Percentiles rank a stretch among this genome's conserved stretches.
phyloP scores from a whole-genome alignment of 2,888 invertebrate genomes.

The Dichetophora obliterata region DNA sequence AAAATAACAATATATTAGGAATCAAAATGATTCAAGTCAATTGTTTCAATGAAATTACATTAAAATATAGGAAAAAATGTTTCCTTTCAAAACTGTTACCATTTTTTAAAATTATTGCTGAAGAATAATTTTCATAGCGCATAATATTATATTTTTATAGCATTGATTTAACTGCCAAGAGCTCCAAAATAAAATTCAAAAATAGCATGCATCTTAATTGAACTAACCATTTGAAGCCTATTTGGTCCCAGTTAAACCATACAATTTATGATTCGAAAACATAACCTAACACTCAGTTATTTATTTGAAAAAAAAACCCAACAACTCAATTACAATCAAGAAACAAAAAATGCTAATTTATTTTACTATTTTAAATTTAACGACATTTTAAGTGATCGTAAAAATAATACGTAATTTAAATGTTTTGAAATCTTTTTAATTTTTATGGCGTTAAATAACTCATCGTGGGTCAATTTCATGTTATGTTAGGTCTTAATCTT shows the following conservation, averaged over 20 bases:
- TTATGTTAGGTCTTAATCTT: background rate
- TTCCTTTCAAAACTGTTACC: no score
- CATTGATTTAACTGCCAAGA: no score
- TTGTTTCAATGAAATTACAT: no score
- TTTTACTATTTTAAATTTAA: background rate
- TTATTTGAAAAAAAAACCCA: background rate
- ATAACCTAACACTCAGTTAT: background rate
- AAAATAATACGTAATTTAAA: slow-evolving; percentile 15
- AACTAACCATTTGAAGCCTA: background rate
- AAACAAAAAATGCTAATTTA: background rate
- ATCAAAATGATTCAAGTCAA: no score
- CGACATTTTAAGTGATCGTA: slow-evolving; percentile 32
- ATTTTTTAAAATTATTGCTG: no score
- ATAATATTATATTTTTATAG: no score
- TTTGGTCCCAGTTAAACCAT: background rate
- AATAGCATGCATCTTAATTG: no score
- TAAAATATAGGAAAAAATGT: no score
- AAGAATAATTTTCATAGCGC: no score
- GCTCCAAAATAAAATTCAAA: no score
- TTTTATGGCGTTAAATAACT: slow-evolving; percentile 5
- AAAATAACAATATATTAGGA: no score
- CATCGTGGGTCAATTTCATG: slow-evolving; percentile 5
- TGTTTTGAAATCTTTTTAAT: background rate
- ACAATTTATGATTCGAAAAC: background rate
- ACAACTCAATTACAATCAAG: background rate